Base-by-base conservation (phyloP, 2,797 vertebrate genomes). In the Anolis apletophallus region DNA sequence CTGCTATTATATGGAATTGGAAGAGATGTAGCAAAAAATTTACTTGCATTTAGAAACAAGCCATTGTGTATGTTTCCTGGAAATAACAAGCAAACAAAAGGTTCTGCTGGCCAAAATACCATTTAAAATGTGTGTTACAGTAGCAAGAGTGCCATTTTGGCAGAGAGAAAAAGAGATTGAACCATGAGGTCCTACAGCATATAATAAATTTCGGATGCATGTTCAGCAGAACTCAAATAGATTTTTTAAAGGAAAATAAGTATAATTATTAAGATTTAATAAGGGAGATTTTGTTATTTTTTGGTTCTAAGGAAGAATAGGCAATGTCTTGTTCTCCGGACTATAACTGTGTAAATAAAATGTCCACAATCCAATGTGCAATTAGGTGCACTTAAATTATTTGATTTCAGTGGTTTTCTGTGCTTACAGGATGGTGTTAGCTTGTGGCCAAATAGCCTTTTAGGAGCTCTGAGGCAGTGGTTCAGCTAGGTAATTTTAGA, bases 101-200 rank as follows among this genome's bases (percentile, higher is more conserved):
- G 88, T 93, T 90, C 87, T 88, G 82, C 78, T 86, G 89, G 83
- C 78, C 90, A 91, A 90, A 92, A 91, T 64, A 83, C 67, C 75
- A 91, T 92, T 93, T 79, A 4, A 55, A 89, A 91, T 85, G 8
- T 81, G 19, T 91, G 78, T 86, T 90, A 91, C 80, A 81, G 7
- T 79, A 29, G 59, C 23, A 90, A 92, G 69, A 93, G 83, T 90
- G 90, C 85, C 80, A 85, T 92, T 61, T 79, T 95, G 88, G 88
- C 87, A 94, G 91, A 91, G 86, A 89, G 89, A 88, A 85, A 93
- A 89, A 32, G 78, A 83, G 83, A 88, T 92, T 92, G 93, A 88
- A 86, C 84, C 87, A 61, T 83, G 88, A 73, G 87, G 78, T 81
- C 89, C 81, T 92, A 72, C 89, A 90, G 92, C 86, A 85, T 61